Evolutionary conservation across 2,797 vertebrate genomes (phyloP).

Genomic region (Molossus alvarezi): DNA sequence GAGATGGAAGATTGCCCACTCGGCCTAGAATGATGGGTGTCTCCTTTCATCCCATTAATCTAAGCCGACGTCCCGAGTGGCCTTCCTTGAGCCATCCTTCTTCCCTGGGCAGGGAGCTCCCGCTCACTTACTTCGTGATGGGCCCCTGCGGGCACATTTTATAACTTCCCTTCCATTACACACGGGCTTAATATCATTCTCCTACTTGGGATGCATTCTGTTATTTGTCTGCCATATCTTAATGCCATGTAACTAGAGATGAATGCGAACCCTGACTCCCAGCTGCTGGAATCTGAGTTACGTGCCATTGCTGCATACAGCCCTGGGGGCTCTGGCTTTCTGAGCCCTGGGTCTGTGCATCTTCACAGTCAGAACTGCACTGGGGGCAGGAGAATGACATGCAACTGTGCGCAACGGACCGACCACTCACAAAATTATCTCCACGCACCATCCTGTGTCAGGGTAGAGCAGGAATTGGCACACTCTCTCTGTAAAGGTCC

Average conservation of each 20-base stretch:
- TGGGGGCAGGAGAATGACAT: neutral
- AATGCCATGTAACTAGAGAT: neutral
- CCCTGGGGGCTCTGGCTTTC: neutral
- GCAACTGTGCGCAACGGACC: neutral
- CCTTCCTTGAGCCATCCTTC: neutral
- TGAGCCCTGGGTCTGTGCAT: neutral
- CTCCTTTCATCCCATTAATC: slow-evolving; percentile 11
- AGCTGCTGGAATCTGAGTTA: neutral
- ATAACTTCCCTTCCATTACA: slow-evolving; percentile 25
- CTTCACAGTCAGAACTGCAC: neutral
- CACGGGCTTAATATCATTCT: slow-evolving; percentile 18
- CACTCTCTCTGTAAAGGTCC: neutral
- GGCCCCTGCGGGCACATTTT: neutral
- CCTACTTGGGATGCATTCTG: slow-evolving; percentile 17
- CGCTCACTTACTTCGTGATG: neutral
- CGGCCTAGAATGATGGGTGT: neutral
- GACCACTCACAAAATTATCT: neutral
- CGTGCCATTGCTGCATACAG: neutral
- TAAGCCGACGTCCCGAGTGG: neutral
- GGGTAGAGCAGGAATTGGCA: neutral
- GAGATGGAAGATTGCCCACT: slow-evolving; percentile 53
- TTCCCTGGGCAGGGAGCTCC: neutral
- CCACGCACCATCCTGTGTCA: neutral
- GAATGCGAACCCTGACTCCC: slow-evolving; percentile 3
- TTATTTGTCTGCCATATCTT: slow-evolving; percentile 43